Conservation (phyloP, 2,797 vertebrate genomes). For the Natrix natrix region DNA sequence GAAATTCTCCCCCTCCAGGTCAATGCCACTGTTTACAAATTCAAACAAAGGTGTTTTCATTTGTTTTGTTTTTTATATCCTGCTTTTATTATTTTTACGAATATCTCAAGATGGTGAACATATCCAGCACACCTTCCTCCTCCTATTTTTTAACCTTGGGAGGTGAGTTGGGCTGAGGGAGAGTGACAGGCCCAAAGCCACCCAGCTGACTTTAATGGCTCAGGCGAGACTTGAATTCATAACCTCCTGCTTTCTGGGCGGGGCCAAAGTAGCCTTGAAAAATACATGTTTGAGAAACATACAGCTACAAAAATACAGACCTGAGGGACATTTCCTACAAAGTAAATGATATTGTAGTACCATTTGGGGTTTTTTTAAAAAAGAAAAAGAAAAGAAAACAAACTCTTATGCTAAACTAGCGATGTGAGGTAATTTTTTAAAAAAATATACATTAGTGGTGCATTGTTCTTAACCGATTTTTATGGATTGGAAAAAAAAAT, state of each 20-base stretch:
- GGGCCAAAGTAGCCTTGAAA: not conserved
- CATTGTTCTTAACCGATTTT: not conserved
- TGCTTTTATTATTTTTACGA: not conserved
- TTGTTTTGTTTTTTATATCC: not conserved
- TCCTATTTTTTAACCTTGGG: not conserved
- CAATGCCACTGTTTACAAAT: not conserved
- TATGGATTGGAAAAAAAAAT: not conserved
- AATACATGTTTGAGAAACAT: not conserved
- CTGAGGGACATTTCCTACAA: not conserved
- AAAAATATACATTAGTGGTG: not conserved
- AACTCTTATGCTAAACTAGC: not conserved
- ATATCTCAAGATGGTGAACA: not conserved
- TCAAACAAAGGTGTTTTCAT: not conserved
- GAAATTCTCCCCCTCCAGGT: not conserved
- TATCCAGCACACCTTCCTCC: not conserved
- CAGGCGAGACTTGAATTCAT: not conserved
- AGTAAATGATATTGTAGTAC: not conserved
- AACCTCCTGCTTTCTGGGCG: not conserved
- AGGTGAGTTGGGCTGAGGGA: not conserved
- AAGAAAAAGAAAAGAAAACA: not conserved
- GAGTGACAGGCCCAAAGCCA: not conserved
- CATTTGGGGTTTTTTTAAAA: not conserved
- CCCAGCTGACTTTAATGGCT: not conserved
- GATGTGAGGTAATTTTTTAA: not conserved
- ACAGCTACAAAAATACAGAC: not conserved